Conservation (phyloP, 2,797 vertebrate species). For the Platyrinchus mystaceus region DNA sequence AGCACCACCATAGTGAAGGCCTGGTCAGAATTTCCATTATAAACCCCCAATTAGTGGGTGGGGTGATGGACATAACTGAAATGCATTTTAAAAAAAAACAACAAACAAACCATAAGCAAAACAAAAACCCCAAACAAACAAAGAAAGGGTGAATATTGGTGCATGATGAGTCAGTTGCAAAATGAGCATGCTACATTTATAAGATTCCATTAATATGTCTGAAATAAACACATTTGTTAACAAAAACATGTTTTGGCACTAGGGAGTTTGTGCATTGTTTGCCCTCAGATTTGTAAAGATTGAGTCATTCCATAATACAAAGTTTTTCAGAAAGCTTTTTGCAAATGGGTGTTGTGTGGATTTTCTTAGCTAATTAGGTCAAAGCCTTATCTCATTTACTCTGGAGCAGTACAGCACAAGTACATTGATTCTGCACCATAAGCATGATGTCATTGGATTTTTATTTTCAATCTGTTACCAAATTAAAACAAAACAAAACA, state of each 20-base stretch:
- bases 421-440: not conserved
- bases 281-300: not conserved
- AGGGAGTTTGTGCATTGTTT: not conserved
- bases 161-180: not conserved
- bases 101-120: not conserved
- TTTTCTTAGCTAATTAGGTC: not conserved
- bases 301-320: not conserved
- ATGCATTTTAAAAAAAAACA: not conserved
- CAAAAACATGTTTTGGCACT: not conserved
- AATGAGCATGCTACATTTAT: not conserved
- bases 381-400: not conserved
- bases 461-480: not conserved
- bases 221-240: not conserved
- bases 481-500: not conserved
- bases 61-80: not conserved
- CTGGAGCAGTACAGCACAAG: not conserved
- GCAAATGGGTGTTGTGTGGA: not conserved
- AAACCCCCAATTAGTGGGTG: not conserved
- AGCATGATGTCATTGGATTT: not conserved
- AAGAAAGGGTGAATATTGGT: not conserved
- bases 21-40: conserved; percentile 20
- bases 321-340: not conserved
- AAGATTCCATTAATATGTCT: not conserved
- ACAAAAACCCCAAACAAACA: not conserved
- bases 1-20: not conserved